Base-by-base conservation (phyloP, 2,888 invertebrate species). In the Auanema sp. region DNA sequence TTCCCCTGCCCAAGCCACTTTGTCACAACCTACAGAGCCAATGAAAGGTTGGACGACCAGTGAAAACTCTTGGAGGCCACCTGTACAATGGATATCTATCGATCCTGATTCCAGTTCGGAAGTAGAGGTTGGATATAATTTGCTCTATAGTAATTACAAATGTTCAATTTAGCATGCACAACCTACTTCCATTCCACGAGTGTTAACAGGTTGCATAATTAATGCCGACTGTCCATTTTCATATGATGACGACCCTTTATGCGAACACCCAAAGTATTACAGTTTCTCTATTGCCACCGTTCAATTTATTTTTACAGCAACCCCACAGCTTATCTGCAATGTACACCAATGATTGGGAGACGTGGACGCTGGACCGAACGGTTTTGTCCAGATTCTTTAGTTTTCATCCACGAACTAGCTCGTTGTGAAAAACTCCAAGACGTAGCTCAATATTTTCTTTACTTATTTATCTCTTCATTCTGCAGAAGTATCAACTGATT, bases 311-410 rank as follows among this genome's bases (percentile, higher is more conserved):
- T 55, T 5, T 63, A 41, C 43, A 71, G 68, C 42, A 41, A 60
- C 42, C 65, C 65, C 5, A 67, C 71, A n/a, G 56, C 58, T 49
- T 71, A 71, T 51, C 58, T 73, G 11, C 69, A 74, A 66, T 74
- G 74, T 56, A 66, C 71, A 53, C 74, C 74, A 43, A 47, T 71
- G 24, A 64, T 66, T 43, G 71, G 71, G 12, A 58, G 69, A 52
- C 41, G 60, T 14, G 74, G 74, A 14, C 40, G 66, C 41, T 74
- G 74, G 74, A 70, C 71, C 3, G 65, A 65, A 14, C 12, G 74
- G 40, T 56, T 60, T 25, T 74, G 74, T 60, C 74, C 74, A 0
- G 68, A 68, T 24, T 69, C 71, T 0, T 55, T 74, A n/a, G 16
- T 68, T 23, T 74, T 74, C 58, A 43, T 71, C 6, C 62, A 59